phyloP scores from a whole-genome alignment of 2,888 invertebrate genomes.

The Lordiphosa andalusiaca region DNA sequence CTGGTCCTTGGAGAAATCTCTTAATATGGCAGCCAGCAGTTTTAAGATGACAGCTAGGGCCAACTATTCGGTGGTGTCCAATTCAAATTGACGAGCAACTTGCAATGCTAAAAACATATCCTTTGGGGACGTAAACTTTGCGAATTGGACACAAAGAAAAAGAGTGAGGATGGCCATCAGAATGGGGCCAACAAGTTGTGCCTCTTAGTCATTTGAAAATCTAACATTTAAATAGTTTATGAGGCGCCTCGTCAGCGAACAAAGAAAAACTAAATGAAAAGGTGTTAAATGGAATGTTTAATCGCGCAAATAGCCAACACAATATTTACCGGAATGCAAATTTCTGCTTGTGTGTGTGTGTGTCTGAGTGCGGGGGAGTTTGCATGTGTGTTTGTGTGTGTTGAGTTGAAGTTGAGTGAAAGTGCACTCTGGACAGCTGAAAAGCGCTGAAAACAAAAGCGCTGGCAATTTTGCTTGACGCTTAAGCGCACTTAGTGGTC shows the following conservation, averaged over 20 bases:
- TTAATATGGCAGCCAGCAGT: no score
- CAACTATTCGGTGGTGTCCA: no score
- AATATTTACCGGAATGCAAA: no score
- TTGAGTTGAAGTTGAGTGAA: background rate
- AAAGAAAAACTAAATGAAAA: background rate
- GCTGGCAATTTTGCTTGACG: slow-evolving; percentile 39
- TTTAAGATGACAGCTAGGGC: no score
- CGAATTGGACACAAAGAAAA: no score
- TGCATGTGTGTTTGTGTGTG: slow-evolving; percentile 3
- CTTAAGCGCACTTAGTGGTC: slow-evolving; percentile 45
- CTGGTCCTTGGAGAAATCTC: no score
- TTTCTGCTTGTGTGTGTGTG: background rate
- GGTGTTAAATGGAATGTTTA: slow-evolving; percentile 8
- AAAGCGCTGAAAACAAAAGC: slow-evolving; percentile 36
- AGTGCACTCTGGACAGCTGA: slow-evolving; percentile 39
- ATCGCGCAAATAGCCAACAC: slow-evolving; percentile 2
- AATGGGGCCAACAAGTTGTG: no score
- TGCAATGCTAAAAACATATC: no score
- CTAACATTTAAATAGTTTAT: background rate
- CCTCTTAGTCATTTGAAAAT: no score
- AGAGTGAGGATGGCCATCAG: no score
- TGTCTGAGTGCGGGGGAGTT: background rate
- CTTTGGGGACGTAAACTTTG: no score
- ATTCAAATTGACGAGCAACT: no score
- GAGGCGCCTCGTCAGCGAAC: background rate